phyloP scores from a whole-genome alignment of 53 echinoderm and acorn worm species.

The Antedon mediterranea region DNA sequence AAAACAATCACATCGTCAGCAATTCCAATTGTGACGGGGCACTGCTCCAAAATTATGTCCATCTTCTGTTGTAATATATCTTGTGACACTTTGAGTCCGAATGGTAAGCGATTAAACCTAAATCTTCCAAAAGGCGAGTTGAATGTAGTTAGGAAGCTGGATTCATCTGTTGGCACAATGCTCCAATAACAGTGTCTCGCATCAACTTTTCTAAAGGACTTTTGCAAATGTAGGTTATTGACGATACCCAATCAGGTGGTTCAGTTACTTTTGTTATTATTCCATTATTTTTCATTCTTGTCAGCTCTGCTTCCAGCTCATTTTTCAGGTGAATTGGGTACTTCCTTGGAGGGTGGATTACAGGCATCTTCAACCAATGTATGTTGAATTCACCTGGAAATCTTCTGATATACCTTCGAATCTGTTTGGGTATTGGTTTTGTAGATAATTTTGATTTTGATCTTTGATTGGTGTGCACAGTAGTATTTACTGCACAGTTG shows the following conservation, averaged over 20 bases:
- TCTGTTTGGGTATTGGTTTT: background rate
- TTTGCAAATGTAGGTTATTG: background rate
- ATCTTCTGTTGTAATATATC: no score
- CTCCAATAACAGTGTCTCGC: slow-evolving; percentile 16
- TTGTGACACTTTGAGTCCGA: no score
- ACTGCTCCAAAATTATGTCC: no score
- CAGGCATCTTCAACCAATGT: background rate
- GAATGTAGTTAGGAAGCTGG: background rate
- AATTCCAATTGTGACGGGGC: slow-evolving; percentile 1
- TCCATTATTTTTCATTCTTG: background rate
- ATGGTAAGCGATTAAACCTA: background rate
- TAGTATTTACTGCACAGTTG: background rate
- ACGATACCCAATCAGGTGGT: background rate
- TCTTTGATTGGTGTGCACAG: slow-evolving; percentile 1
- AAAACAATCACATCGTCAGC: slow-evolving; percentile 10
- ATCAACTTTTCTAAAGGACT: slow-evolving; percentile 7
- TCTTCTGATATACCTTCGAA: background rate
- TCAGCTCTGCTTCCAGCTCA: background rate
- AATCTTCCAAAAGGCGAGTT: slow-evolving; percentile 12
- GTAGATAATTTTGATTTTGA: background rate
- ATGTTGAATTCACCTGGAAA: background rate
- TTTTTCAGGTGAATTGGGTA: background rate
- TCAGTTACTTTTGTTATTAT: background rate
- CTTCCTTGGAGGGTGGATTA: background rate
- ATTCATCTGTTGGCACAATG: slow-evolving; percentile 1